phyloP scores from a whole-genome alignment of 1,140 invertebrate species.

The Euglossa dilemma region DNA sequence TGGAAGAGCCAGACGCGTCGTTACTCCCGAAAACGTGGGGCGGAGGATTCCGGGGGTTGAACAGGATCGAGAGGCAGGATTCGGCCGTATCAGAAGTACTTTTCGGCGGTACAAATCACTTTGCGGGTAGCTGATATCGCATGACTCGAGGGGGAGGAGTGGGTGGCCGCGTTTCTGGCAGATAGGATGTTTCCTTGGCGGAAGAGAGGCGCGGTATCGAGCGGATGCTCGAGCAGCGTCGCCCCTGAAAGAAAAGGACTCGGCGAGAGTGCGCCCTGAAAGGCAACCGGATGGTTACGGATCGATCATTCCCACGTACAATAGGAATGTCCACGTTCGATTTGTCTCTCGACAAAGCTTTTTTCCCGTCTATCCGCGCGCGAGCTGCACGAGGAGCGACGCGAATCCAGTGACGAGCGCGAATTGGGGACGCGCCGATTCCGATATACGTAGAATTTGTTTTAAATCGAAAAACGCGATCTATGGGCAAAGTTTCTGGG shows the following conservation, averaged over 20 bases:
- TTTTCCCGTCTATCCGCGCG: background rate
- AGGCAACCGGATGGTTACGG: conserved; percentile 36
- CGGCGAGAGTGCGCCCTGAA: conserved; percentile 55
- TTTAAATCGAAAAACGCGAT: too few species aligned
- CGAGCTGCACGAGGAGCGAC: background rate
- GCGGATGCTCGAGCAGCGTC: conserved; percentile 47
- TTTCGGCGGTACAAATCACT: conserved; percentile 58
- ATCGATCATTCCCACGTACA: conserved; percentile 53
- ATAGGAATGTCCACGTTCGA: conserved; percentile 44
- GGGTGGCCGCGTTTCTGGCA: conserved; percentile 62
- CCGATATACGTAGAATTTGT: background rate
- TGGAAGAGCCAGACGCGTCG: too few species aligned
- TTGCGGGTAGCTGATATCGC: conserved; percentile 52
- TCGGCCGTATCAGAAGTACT: conserved; percentile 36
- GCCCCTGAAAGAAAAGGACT: conserved; percentile 50
- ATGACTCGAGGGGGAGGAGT: conserved; percentile 59
- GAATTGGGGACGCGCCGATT: background rate
- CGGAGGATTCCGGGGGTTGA: too few species aligned
- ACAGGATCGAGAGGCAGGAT: conserved; percentile 23
- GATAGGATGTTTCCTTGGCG: conserved; percentile 59
- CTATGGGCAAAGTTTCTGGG: too few species aligned
- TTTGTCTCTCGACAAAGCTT: conserved; percentile 32
- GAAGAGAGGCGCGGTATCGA: conserved; percentile 63
- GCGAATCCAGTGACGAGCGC: background rate
- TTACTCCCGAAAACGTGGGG: too few species aligned